Evolutionary conservation across 2,797 vertebrate species (phyloP), one percentile per base, ranked within the genome.

Genomic region (Knipowitschia caucasica): DNA sequence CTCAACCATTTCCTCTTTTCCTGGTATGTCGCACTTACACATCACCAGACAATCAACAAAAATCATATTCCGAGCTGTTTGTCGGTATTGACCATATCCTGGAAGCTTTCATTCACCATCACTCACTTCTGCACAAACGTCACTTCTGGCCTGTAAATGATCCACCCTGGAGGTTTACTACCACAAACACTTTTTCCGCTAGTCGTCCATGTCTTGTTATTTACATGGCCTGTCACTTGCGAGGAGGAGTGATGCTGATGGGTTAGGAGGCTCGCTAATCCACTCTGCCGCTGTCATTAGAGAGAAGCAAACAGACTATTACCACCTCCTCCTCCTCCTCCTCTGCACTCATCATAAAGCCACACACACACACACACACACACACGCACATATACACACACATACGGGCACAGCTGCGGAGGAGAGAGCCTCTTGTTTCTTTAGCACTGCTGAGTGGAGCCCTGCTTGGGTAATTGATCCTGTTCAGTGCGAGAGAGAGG

Each of bases 381-480:
- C 38, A 59, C 36, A 47, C n/a, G n/a, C 61, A 42, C 62, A 31
- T 26, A 39, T 26, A 49, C 55, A 56, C 61, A 39, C 59, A 43
- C 61, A 44, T 45, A 50, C 53, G 56, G 57, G 53, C 60, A 62
- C 53, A 64, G 60, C 67, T 69, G 71, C 70, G 84, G 81, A 76
- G 70, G 68, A 77, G 80, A 82, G 77, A 69, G 79, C 82, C 76
- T 83, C 78, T 78, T 83, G 80, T 81, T 83, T 84, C 82, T 78
- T 74, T 68, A 77, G 72, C 70, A 25, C 75, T 78, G 67, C 75
- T 73, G 76, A 87, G 78, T 77, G 75, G 74, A 84, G 78, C 69
- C 69, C 62, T 81, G 80, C 80, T 84, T 77, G 74, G 62, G 87
- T 91, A 90, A 91, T 90, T 89, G 89, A 90, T 91, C 88, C 85